Evolutionary conservation across 2,113 vertebrate species (phyloP).

Genomic region (Willisornis vidua): DNA sequence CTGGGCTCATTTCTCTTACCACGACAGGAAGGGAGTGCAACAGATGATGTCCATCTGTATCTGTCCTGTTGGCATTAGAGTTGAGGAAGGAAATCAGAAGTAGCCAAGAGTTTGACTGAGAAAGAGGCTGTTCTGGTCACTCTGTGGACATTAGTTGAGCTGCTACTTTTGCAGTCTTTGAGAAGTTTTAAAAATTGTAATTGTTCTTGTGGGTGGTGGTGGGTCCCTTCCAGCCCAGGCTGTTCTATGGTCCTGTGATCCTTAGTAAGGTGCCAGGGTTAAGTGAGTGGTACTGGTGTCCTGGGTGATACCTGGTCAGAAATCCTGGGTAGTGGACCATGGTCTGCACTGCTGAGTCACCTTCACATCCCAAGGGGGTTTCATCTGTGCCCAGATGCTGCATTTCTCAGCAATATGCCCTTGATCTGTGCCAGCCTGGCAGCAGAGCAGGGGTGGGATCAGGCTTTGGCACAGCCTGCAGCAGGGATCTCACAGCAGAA

Average conservation of each 20-base stretch:
- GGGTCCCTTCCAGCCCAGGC: not conserved
- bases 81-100: not conserved
- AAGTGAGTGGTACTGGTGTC: accelerated
- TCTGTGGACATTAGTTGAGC: not conserved
- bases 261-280: not conserved
- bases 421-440: not conserved
- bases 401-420: accelerated
- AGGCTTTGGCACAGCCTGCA: not conserved
- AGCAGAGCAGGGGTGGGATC: not conserved
- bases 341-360: not conserved
- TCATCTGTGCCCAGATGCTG: not conserved
- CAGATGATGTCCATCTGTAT: not conserved
- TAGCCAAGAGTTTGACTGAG: not conserved
- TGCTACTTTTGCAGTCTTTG: not conserved
- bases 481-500: not conserved
- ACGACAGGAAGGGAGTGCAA: not conserved
- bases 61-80: not conserved
- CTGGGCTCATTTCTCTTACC: not conserved
- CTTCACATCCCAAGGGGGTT: too few species aligned
- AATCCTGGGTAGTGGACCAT: not conserved
- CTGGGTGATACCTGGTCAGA: not conserved
- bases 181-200: not conserved
- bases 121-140: not conserved
- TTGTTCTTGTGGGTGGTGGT: not conserved
- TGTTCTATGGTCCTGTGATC: not conserved